These are phyloP conservation scores for Trachelus tabidus DNA, from an alignment of 2,888 invertebrate genomes.

Conservation along the genomic window DNA sequence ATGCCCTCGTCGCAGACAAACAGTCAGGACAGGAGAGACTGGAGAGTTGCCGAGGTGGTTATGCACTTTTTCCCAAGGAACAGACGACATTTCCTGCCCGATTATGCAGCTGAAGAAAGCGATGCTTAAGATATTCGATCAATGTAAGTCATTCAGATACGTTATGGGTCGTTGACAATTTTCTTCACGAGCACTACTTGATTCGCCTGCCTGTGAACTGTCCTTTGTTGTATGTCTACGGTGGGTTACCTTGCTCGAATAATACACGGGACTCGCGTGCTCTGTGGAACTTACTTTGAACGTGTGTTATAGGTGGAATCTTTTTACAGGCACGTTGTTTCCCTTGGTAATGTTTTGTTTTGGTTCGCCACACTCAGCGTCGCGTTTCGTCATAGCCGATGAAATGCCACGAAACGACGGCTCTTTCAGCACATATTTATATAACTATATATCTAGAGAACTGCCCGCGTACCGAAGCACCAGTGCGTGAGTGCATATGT, in stretches of 20 bases:
- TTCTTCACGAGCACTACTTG: neutral
- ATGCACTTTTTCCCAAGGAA: slow-evolving; percentile 21
- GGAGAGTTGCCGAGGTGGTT: slow-evolving; percentile 14
- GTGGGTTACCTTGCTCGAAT: slow-evolving; percentile 7
- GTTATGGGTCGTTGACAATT: neutral
- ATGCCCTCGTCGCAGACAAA: neutral
- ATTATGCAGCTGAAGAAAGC: slow-evolving; percentile 60
- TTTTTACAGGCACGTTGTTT: neutral
- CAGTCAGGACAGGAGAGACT: neutral
- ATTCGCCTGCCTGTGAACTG: neutral
- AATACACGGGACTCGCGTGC: slow-evolving; percentile 15
- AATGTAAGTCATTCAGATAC: slow-evolving; percentile 45
- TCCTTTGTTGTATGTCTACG: neutral
- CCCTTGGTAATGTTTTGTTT: neutral
- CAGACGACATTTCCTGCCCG: slow-evolving; percentile 35
- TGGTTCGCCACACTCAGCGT: neutral
- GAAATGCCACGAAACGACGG: neutral
- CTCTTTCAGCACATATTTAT: neutral
- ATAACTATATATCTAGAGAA: neutral
- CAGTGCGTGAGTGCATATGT: neutral
- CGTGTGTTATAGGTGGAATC: neutral
- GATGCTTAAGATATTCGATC: slow-evolving; percentile 58
- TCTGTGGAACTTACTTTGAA: neutral
- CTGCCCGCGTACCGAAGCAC: neutral
- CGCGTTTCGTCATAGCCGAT: neutral